Conservation (phyloP, 1,140 invertebrate genomes). For the Atta texana region DNA sequence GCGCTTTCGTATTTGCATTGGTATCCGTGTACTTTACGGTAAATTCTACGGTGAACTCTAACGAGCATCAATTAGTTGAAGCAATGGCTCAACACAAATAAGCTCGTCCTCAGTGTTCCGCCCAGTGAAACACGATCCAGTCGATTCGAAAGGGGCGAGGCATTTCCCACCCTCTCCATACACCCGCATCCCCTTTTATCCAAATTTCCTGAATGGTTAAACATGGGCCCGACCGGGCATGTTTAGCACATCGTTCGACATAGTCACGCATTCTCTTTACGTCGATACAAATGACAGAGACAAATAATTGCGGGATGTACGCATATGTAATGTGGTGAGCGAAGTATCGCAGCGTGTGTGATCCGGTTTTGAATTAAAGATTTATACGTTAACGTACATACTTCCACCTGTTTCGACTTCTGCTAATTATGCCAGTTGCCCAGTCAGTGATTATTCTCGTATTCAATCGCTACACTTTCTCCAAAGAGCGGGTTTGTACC, state of each 20-base stretch:
- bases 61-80: slow-evolving; percentile 68
- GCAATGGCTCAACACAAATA: slow-evolving; percentile 57
- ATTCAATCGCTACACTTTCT: slow-evolving; percentile 2
- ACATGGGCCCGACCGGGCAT: not conserved
- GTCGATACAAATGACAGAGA: not conserved
- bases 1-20: slow-evolving; percentile 28
- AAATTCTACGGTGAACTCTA: slow-evolving; percentile 35
- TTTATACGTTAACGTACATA: not conserved
- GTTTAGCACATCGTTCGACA: slow-evolving; percentile 62
- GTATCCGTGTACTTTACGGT: slow-evolving; percentile 32
- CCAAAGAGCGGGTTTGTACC: slow-evolving; percentile 1
- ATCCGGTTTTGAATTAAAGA: slow-evolving; percentile 22
- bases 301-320: slow-evolving; percentile 16
- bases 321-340: not conserved
- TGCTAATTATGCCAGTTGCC: not conserved
- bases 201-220: slow-evolving; percentile 52
- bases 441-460: not conserved
- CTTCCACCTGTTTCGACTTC: not conserved
- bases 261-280: slow-evolving; percentile 12
- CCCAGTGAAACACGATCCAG: slow-evolving; percentile 52
- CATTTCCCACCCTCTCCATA: not conserved
- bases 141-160: slow-evolving; percentile 31
- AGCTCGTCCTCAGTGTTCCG: slow-evolving; percentile 50
- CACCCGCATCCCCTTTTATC: slow-evolving; percentile 9
- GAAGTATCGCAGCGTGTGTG: not conserved